Evolutionary conservation across 2,888 invertebrate genomes (phyloP), one percentile per base, ranked within the genome.

Genomic region (Andrena camellia): DNA sequence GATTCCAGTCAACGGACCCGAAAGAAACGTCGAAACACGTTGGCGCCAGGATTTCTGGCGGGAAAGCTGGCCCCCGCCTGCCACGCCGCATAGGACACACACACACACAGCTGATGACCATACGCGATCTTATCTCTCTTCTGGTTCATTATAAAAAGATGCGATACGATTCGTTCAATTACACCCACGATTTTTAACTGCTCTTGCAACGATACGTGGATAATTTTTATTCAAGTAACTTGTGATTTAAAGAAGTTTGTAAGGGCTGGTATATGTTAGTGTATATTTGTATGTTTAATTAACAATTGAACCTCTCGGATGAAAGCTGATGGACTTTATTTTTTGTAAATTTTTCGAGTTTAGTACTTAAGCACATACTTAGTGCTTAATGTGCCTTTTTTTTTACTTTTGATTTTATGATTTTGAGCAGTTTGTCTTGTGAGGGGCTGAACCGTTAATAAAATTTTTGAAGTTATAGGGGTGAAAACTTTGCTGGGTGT

Each of bases 1-100:
- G 42, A 66, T 68, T 52, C 67, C 42, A 35, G 67, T 48, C 26
- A 60, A 23, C 42, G 33, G 42, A 59, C 63, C 64, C 69, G 60
- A 83, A 81, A 68, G 64, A 76, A 81, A 62, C 70, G 62, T 62
- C 31, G 80, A 77, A 79, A 42, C 42, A 68, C 69, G 52, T 54
- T 63, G 72, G 71, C 83, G 76, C 80, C 73, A 69, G 64, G 52
- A 71, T 70, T 75, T 80, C 80, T 76, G 81, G 81, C 81, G 75
- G 82, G 82, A 82, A 82, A 81, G 42, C 33, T 57, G 68, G 64
- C n/a, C 78, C 42, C 17, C 13, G 42, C 4, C 42, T 42, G 42
- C 63, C 17, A 23, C n/a, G 35, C 42, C 20, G 78, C 63, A 52
- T 48, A 35, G 26, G 63, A 54, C 64, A 63, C 69, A 20, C 42